These are phyloP conservation scores for Psilanteris sp. DNA, from an alignment of 1,140 invertebrate species.

Conservation along the genomic window DNA sequence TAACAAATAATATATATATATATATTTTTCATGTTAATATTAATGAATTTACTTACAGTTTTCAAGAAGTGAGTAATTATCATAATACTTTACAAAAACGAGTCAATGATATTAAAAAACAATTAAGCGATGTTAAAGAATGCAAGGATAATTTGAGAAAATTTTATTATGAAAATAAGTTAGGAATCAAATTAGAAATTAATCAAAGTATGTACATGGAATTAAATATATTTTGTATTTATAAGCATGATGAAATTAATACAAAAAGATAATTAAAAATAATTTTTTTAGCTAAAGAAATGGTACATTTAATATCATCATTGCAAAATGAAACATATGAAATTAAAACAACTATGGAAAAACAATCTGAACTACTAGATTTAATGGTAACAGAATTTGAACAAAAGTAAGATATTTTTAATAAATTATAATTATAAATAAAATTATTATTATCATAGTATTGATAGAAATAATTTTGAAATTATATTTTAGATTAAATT, in stretches of 20 bases:
- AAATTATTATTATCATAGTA: too few relatives aligned
- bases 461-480: too few relatives aligned
- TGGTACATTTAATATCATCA: too few relatives aligned
- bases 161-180: slow-evolving; percentile 2
- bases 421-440: too few relatives aligned
- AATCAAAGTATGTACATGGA: slow-evolving; percentile 1
- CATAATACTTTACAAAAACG: slow-evolving; percentile 1
- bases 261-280: neutral
- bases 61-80: neutral
- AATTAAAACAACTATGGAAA: too few relatives aligned
- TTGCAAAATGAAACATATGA: too few relatives aligned
- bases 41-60: neutral
- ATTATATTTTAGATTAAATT: neutral
- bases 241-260: too few relatives aligned
- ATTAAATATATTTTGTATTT: neutral
- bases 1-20: neutral
- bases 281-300: too few relatives aligned
- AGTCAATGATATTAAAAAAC: slow-evolving; percentile 5
- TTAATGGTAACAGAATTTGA: too few relatives aligned
- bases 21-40: neutral
- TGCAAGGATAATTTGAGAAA: neutral
- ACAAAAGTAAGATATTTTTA: too few relatives aligned
- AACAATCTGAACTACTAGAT: too few relatives aligned
- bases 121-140: neutral
- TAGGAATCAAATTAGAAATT: neutral